Evolutionary conservation across 2,113 vertebrate species (phyloP).

Genomic region (Empidonax traillii): DNA sequence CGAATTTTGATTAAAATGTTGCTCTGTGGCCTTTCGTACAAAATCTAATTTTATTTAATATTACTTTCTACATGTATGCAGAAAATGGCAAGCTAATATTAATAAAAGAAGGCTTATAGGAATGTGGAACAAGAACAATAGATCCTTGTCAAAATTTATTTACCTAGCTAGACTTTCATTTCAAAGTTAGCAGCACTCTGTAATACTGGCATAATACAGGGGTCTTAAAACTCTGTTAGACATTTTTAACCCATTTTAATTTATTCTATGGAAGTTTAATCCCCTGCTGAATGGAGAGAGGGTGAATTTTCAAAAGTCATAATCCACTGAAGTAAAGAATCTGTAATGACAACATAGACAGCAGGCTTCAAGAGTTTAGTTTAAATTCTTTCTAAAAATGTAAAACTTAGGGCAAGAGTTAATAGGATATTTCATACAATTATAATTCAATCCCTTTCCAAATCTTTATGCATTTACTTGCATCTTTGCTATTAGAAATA

Average conservation of each 20-base stretch:
- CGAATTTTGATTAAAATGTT: conserved; percentile 75
- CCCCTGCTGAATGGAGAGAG: conserved; percentile 56
- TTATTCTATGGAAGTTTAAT: conserved; percentile 77
- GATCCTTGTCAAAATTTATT: conserved; percentile 74
- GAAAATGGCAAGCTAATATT: conserved; percentile 73
- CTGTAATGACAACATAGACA: conserved; percentile 74
- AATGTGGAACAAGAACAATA: conserved; percentile 53
- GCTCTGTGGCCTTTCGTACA: conserved; percentile 68
- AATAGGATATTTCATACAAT: conserved; percentile 73
- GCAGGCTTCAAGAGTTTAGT: conserved; percentile 70
- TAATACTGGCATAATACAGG: conserved; percentile 64
- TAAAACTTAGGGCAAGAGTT: conserved; percentile 70
- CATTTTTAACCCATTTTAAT: conserved; percentile 77
- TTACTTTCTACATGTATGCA: conserved; percentile 66
- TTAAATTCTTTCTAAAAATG: conserved; percentile 74
- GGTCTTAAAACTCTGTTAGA: conserved; percentile 73
- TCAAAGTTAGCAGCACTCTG: conserved; percentile 63
- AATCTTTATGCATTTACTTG: conserved; percentile 63
- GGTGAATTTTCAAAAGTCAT: conserved; percentile 71
- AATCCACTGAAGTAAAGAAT: conserved; percentile 74
- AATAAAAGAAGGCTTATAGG: conserved; percentile 77
- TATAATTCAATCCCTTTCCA: conserved; percentile 64
- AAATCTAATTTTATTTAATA: conserved; percentile 76
- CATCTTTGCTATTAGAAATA: conserved; percentile 50
- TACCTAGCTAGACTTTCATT: conserved; percentile 78